Evolutionary conservation across 2,113 vertebrate species (phyloP).

Genomic region (Hemichromis elongatus): DNA sequence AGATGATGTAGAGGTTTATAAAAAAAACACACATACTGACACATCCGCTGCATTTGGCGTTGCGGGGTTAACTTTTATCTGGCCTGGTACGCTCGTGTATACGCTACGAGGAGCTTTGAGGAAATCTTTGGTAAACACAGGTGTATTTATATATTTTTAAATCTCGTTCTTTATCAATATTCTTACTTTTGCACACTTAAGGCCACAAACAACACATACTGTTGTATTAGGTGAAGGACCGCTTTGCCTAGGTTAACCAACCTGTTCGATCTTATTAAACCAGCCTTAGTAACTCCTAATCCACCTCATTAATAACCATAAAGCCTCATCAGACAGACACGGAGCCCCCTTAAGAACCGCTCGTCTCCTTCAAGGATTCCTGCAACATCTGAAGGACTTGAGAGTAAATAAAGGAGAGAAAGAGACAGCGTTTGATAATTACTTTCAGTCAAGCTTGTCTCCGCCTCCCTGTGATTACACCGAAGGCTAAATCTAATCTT

Average conservation of each 20-base stretch:
- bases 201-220: not conserved
- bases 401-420: not conserved
- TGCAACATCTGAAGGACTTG: not conserved
- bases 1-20: accelerated
- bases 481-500: not conserved
- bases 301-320: not conserved
- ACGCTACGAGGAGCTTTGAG: not conserved
- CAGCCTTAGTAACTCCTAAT: not conserved
- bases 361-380: not conserved
- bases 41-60: not conserved
- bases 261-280: not conserved
- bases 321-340: not conserved
- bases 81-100: accelerated
- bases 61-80: accelerated
- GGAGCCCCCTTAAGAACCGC: not conserved
- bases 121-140: not conserved
- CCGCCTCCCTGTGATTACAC: conserved; percentile 5
- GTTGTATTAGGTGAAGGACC: not conserved
- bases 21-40: not conserved
- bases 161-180: not conserved
- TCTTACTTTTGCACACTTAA: not conserved
- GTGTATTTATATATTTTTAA: not conserved
- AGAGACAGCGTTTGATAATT: not conserved
- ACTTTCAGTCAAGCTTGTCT: not conserved
- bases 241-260: not conserved